Conservation (phyloP, 2,888 invertebrate species). For the Panzeria rudis region DNA sequence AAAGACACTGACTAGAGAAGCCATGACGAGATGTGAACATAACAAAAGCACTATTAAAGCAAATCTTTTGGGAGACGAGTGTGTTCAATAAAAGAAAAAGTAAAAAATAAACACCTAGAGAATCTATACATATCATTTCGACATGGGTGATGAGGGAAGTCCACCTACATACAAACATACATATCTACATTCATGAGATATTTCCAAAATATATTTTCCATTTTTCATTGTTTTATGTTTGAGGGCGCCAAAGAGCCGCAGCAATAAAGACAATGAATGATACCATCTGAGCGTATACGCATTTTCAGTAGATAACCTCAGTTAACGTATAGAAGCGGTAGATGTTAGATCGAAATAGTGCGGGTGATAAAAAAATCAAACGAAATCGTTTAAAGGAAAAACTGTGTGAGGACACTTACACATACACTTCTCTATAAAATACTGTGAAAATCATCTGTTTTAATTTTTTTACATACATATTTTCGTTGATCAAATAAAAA, state of each 20-base stretch:
- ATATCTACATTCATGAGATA: not conserved
- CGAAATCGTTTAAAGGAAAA: slow-evolving; percentile 19
- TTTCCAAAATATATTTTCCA: slow-evolving; percentile 48
- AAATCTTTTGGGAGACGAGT: not conserved
- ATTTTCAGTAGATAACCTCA: slow-evolving; percentile 52
- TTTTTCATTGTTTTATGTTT: slow-evolving; percentile 37
- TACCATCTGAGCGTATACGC: not conserved
- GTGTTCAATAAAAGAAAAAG: not conserved
- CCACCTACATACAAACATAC: not conserved
- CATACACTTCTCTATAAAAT: not conserved
- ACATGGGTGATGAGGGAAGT: slow-evolving; percentile 10
- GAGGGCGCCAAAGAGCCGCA: slow-evolving; percentile 43
- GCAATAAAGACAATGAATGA: slow-evolving; percentile 7
- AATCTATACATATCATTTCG: slow-evolving; percentile 12
- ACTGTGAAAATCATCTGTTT: not conserved
- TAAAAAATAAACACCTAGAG: not conserved
- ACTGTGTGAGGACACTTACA: not conserved
- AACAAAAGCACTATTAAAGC: not conserved
- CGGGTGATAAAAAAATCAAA: slow-evolving; percentile 1
- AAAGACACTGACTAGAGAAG: not conserved
- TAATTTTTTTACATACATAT: not conserved
- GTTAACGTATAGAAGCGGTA: slow-evolving; percentile 48
- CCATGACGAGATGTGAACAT: slow-evolving; percentile 5
- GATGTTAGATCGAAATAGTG: slow-evolving; percentile 40
- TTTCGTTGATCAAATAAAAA: not conserved